A percentile compares a stretch with the other conserved stretches of the same genome.
Evolutionary conservation across 2,888 invertebrate genomes (phyloP).

Genomic region (Drosophila subsilvestris): DNA sequence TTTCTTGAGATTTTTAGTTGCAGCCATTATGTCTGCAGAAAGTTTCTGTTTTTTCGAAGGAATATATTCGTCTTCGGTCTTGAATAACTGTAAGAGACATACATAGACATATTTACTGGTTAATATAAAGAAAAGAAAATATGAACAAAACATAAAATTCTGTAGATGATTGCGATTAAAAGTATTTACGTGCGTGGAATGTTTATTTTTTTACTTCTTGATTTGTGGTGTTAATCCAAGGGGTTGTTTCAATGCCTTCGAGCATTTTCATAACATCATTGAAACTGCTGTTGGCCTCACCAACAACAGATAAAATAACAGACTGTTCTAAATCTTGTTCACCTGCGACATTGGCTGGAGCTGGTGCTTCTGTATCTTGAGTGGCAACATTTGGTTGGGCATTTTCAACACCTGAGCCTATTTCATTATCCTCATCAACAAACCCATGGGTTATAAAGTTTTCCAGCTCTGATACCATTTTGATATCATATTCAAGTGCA

Average conservation of each 20-base stretch:
- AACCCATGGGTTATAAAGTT: conserved; percentile 38
- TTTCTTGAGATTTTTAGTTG: not conserved
- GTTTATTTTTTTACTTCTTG: not conserved
- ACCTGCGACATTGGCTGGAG: not conserved
- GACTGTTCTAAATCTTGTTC: not conserved
- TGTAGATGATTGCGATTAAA: not conserved
- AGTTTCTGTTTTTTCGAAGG: not conserved
- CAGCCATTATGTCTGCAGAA: not conserved
- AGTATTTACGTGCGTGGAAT: not conserved
- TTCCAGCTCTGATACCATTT: conserved; percentile 36
- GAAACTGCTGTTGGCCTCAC: conserved; percentile 20
- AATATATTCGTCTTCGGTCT: not conserved
- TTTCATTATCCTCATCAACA: conserved; percentile 32
- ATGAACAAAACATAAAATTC: not conserved
- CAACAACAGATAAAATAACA: conserved; percentile 7
- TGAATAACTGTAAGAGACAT: not conserved
- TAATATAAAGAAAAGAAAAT: not conserved
- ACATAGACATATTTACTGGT: not conserved
- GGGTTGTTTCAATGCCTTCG: conserved; percentile 41
- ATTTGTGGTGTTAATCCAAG: conserved; percentile 43
- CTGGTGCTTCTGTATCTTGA: not conserved
- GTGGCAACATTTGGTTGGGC: not conserved
- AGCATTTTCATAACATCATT: conserved; percentile 46
- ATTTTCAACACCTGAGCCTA: not conserved
- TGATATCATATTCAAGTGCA: conserved; percentile 46